phyloP scores from a whole-genome alignment of 1,140 invertebrate genomes.

The Doryteuthis pealeii region DNA sequence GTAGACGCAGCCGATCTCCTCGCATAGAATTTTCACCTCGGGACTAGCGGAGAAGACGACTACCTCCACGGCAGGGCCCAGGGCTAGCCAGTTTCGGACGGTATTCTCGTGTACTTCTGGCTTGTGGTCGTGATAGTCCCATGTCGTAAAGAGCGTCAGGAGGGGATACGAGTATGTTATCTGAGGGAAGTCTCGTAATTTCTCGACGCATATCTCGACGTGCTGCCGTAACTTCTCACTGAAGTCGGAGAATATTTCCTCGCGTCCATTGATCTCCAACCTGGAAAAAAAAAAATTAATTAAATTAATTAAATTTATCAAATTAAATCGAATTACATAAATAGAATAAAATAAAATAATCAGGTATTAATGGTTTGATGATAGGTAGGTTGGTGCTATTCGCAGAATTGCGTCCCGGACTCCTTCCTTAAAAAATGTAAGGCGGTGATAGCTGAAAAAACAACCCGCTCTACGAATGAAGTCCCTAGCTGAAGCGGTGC shows the following conservation, averaged over 20 bases:
- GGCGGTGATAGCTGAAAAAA: too few relatives aligned
- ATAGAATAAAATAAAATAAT: too few relatives aligned
- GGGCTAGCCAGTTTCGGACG: slow-evolving; percentile 35
- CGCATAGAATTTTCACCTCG: slow-evolving; percentile 17
- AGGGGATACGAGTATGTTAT: slow-evolving; percentile 17
- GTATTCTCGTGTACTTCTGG: slow-evolving; percentile 34
- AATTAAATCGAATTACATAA: too few relatives aligned
- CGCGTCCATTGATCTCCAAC: not conserved
- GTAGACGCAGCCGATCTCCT: slow-evolving; percentile 24
- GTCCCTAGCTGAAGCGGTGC: too few relatives aligned
- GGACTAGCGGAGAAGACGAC: slow-evolving; percentile 35
- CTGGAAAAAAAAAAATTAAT: too few relatives aligned
- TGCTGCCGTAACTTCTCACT: not conserved
- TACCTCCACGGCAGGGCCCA: slow-evolving; percentile 27
- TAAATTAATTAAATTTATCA: too few relatives aligned
- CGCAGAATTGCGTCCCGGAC: too few relatives aligned
- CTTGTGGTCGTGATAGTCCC: slow-evolving; percentile 28
- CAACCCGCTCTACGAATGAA: too few relatives aligned
- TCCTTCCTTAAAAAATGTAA: too few relatives aligned
- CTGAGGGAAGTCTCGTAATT: not conserved
- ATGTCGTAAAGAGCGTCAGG: slow-evolving; percentile 38
- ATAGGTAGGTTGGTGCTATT: too few relatives aligned
- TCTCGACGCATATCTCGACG: not conserved
- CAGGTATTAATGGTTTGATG: too few relatives aligned
- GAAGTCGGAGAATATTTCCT: slow-evolving; percentile 3